Evolutionary conservation across 2,888 invertebrate species (phyloP).

Genomic region (Temnothorax rugatulus): DNA sequence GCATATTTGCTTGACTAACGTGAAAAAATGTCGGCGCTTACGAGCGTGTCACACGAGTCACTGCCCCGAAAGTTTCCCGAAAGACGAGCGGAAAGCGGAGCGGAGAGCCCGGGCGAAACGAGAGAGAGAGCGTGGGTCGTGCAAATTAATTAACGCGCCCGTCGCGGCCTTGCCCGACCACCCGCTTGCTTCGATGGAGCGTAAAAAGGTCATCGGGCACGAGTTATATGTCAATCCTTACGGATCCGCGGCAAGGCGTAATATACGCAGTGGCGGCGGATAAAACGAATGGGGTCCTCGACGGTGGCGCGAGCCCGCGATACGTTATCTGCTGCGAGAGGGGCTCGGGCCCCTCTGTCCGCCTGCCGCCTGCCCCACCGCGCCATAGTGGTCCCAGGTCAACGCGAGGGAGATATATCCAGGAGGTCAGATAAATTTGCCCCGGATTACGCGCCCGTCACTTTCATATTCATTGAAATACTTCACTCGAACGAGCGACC

Average conservation of each 20-base stretch:
- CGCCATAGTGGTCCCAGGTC: constrained; percentile 73
- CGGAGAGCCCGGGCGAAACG: constrained; percentile 44
- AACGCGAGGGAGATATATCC: constrained; percentile 71
- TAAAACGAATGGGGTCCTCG: constrained; percentile 82
- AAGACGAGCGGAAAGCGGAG: constrained; percentile 35
- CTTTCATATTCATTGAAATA: constrained; percentile 85
- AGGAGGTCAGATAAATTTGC: constrained; percentile 83
- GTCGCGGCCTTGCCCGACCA: constrained; percentile 53
- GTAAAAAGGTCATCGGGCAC: constrained; percentile 79
- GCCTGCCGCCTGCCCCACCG: no score
- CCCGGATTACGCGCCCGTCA: constrained; percentile 83
- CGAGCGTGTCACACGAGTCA: constrained; percentile 18
- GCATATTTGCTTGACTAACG: neutral
- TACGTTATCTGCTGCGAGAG: constrained; percentile 81
- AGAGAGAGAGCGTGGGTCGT: constrained; percentile 38
- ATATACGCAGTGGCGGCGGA: constrained; percentile 78
- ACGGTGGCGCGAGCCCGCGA: constrained; percentile 77
- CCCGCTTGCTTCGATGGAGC: constrained; percentile 71
- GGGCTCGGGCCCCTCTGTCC: constrained; percentile 48
- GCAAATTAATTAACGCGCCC: constrained; percentile 73
- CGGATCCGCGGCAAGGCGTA: constrained; percentile 73
- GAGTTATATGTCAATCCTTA: constrained; percentile 80
- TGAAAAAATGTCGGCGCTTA: constrained; percentile 38
- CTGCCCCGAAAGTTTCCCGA: constrained; percentile 32
- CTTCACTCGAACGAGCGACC: constrained; percentile 81